Evolutionary conservation across 2,113 vertebrate genomes (phyloP).

Genomic region (Eulemur rufifrons): DNA sequence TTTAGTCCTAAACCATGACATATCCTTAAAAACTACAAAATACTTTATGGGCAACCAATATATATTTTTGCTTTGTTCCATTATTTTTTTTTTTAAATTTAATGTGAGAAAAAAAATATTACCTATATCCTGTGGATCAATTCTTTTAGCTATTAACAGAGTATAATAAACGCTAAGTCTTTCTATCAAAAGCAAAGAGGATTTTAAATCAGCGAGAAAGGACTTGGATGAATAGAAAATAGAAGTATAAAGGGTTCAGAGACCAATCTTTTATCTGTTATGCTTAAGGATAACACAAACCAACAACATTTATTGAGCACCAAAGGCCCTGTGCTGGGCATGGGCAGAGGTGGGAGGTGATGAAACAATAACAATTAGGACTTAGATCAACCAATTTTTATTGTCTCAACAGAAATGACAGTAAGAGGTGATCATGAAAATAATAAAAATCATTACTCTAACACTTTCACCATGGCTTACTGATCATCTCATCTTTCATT

Average conservation of each 20-base stretch:
- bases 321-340: background rate
- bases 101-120: background rate
- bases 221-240: background rate
- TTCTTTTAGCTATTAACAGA: constrained; percentile 6
- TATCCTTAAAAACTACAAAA: background rate
- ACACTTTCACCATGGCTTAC: constrained; percentile 32
- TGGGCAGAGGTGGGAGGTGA: background rate
- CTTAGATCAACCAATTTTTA: background rate
- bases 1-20: background rate
- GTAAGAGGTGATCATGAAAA: constrained; percentile 2
- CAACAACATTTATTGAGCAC: background rate
- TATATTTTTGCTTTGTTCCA: background rate
- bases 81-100: background rate
- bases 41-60: background rate
- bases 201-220: constrained; percentile 30
- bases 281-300: background rate
- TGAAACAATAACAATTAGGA: background rate
- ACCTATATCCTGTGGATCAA: background rate
- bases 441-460: constrained; percentile 1
- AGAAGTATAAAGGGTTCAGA: background rate
- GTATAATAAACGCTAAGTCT: background rate
- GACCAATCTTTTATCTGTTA: background rate
- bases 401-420: background rate
- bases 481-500: constrained; percentile 31
- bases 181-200: background rate